Conservation (phyloP, 2,888 invertebrate species). For the Sympetrum striolatum region DNA sequence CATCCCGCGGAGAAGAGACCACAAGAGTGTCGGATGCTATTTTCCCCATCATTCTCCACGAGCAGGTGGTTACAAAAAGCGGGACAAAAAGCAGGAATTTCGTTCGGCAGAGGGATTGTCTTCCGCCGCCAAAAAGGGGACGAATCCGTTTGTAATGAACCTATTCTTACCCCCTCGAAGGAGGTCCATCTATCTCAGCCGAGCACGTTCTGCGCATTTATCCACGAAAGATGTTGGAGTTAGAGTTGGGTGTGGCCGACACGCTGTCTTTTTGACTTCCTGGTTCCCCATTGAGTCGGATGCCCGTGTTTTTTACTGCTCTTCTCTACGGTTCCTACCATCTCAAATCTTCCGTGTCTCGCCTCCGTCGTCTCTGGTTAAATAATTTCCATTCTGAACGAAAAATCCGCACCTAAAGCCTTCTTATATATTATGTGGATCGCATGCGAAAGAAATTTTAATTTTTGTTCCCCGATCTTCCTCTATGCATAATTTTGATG, state of each 20-base stretch:
- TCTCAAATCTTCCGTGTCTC: background rate
- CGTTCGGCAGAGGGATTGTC: background rate
- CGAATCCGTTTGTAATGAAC: background rate
- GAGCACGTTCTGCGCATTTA: background rate
- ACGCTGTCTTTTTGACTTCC: background rate
- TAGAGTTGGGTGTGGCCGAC: background rate
- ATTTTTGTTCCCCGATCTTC: background rate
- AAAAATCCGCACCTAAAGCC: background rate
- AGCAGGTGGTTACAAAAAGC: background rate
- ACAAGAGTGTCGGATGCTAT: too few species aligned
- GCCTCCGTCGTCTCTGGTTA: background rate
- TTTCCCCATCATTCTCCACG: background rate
- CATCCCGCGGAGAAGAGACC: too few species aligned
- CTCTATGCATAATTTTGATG: too few species aligned
- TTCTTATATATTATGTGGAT: background rate
- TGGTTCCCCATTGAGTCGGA: background rate
- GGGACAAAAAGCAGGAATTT: background rate
- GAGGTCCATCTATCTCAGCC: background rate
- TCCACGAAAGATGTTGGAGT: background rate
- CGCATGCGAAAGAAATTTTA: background rate
- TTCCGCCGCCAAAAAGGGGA: background rate
- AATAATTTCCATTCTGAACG: background rate
- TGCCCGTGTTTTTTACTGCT: background rate
- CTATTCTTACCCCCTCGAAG: background rate
- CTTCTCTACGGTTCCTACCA: background rate